Conservation (phyloP, 2,888 invertebrate species). For the Parnassius mnemosyne region DNA sequence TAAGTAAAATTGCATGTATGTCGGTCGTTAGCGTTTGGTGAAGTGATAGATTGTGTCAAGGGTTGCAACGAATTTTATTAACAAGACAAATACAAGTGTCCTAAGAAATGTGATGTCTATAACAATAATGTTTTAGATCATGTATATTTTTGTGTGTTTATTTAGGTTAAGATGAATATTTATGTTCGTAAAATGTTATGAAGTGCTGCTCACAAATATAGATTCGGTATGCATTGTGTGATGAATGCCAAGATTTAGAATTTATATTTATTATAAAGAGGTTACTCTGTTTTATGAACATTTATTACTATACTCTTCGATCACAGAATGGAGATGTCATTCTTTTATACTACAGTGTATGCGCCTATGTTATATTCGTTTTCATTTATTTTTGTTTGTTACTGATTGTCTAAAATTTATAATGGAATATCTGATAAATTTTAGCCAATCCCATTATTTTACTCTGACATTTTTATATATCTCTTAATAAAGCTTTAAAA, state of each 20-base stretch:
- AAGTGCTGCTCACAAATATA: constrained; percentile 37
- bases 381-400: constrained; percentile 23
- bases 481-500: constrained; percentile 50
- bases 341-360: constrained; percentile 10
- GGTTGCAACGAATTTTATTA: constrained; percentile 76
- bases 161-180: constrained; percentile 64
- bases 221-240: constrained; percentile 10
- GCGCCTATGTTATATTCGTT: constrained; percentile 6
- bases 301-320: constrained; percentile 1
- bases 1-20: constrained; percentile 48
- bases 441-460: constrained; percentile 56
- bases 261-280: constrained; percentile 11
- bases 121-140: constrained; percentile 78
- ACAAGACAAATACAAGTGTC: constrained; percentile 70
- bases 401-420: constrained; percentile 49
- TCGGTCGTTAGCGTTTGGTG: constrained; percentile 47
- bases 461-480: constrained; percentile 59
- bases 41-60: constrained; percentile 51
- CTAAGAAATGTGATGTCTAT: constrained; percentile 76
- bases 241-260: constrained; percentile 13
- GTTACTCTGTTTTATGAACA: constrained; percentile 4
- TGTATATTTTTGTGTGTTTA: constrained; percentile 79
- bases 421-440: constrained; percentile 40
- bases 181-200: constrained; percentile 74
- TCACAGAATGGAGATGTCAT: not conserved